Base-by-base conservation (phyloP, 1,140 invertebrate genomes). In the Battus philenor region DNA sequence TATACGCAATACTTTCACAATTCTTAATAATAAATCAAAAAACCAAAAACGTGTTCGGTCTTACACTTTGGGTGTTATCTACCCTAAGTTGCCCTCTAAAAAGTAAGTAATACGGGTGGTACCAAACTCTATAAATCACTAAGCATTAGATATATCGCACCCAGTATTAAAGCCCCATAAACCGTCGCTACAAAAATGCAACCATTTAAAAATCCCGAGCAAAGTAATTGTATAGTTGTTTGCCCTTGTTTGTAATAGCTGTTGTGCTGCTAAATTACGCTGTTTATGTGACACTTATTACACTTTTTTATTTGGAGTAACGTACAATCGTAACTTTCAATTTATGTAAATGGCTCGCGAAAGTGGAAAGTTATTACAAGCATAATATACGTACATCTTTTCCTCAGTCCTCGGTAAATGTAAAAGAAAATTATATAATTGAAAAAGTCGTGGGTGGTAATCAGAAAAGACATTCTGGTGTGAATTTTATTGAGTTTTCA, bases 61-160 rank as follows among this genome's bases (percentile, higher is more conserved):
- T 54, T 50, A 50, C 50, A 45, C 51, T 47, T 39, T 11, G 36
- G 41, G 50, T 43, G 47, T 64, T 63, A 60, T 67, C 59, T 63
- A 51, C 56, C 59, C 55, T 43, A 38, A 31, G 36, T 50, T 36
- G 32, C 54, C 64, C 67, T 62, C 70, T 64, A 64, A 72, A 69
- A 70, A 70, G 53, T 68, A 66, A 68, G 52, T 57, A 58, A 61
- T 64, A 51, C 47, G 18, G 33, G 27, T 26, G 45, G 52, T 64
- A 72, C 33, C 56, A 54, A 61, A 70, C 59, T 55, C 63, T 50
- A 78, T 78, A 78, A 75, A 78, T 78, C 74, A 75, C 65, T 59
- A 55, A 52, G 71, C 57, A 68, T 78, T 78, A 73, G 60, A 62
- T 58, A 50, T 66, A 59, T 68, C 59, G 55, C 48, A 44, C 50